Base-by-base conservation (phyloP, 23 tunicate species). In the Pegea sp. region DNA sequence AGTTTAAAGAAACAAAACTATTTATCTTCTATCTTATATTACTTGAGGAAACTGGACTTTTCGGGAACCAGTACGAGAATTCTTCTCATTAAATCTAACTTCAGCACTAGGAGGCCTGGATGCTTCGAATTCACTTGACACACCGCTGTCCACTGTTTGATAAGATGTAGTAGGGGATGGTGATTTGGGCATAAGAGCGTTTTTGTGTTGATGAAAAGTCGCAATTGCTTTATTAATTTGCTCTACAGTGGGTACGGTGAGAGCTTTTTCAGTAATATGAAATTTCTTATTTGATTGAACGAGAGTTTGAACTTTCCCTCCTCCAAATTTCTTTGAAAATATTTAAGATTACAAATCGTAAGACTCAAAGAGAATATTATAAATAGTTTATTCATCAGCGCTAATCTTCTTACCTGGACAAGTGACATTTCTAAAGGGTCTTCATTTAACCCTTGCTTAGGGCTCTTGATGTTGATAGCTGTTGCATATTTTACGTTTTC, bases 121-220 rank as follows among this genome's bases (percentile, higher is more conserved):
- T n/a, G n/a, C n/a, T n/a, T n/a, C n/a, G n/a, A n/a, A n/a, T n/a
- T n/a, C n/a, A n/a, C n/a, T n/a, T n/a, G n/a, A 38, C 11, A 38
- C 46, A 11, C 46, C 46, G 46, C 46, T 38, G 46, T 38, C 46
- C n/a, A n/a, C n/a, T n/a, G n/a, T n/a, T n/a, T n/a, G n/a, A n/a
- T n/a, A n/a, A n/a, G n/a, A n/a, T n/a, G n/a, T n/a, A 16, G 11
- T 38, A 16, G 46, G 46, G 13, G 46, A 38, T 16, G 46, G 46
- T 16, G 16, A 38, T 8, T 8, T 16, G 11, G 46, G 46, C 46
- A 11, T 38, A 16, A 38, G 13, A 16, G 11, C 13, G 13, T 8
- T 8, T 8, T 38, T 38, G 46, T 38, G 13, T 16, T 38, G 11
- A 38, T 38, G 46, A 11, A 38, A 16, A 16, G 46, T 16, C 46